Conservation (phyloP, 1,140 invertebrate species). For the Pseudomyrmex concolor region DNA sequence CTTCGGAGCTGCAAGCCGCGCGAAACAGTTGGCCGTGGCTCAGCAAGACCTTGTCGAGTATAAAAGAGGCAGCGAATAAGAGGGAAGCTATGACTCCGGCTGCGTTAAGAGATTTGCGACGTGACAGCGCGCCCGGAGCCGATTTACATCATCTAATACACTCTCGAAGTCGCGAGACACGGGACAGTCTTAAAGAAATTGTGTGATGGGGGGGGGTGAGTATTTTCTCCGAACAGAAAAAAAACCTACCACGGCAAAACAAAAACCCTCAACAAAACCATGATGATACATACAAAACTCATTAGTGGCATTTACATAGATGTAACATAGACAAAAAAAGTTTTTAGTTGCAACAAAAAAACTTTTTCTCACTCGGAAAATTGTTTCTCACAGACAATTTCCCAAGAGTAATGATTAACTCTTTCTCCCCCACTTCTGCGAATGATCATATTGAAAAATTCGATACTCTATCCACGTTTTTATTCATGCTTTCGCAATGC, state of each 20-base stretch:
- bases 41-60: slow-evolving; percentile 91
- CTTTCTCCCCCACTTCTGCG: not conserved
- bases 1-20: slow-evolving; percentile 92
- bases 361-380: not conserved
- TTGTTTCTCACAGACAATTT: not conserved
- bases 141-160: slow-evolving; percentile 81
- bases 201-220: slow-evolving; percentile 81
- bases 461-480: slow-evolving; percentile 29
- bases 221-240: slow-evolving; percentile 10
- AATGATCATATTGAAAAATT: not conserved
- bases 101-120: slow-evolving; percentile 75
- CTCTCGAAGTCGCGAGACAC: slow-evolving; percentile 81
- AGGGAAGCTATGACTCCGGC: slow-evolving; percentile 75
- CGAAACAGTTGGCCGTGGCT: slow-evolving; percentile 94
- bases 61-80: slow-evolving; percentile 84
- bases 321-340: not conserved
- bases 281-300: not conserved
- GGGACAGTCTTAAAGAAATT: slow-evolving; percentile 81
- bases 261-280: too few relatives aligned
- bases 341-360: too few relatives aligned
- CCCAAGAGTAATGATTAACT: not conserved
- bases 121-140: slow-evolving; percentile 81
- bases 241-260: too few relatives aligned
- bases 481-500: slow-evolving; percentile 27
- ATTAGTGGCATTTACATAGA: not conserved